Base-by-base conservation (phyloP, 1,140 invertebrate genomes). In the Anoplolepis gracilipes region DNA sequence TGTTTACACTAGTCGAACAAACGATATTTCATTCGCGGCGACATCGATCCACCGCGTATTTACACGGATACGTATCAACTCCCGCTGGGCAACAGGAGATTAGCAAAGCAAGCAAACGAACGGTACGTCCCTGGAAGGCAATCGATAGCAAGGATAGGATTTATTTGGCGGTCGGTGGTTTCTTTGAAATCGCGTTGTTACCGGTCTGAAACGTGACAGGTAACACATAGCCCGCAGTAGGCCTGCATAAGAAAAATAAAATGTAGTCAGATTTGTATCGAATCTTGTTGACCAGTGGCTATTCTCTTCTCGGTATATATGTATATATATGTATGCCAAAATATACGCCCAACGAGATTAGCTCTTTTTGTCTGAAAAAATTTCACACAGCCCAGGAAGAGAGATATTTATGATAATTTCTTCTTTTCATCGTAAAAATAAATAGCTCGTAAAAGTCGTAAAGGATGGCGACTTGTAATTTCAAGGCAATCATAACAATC, bases 61-160 rank as follows among this genome's bases (percentile, higher is more conserved):
- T 89, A 89, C 84, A 81, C 84, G 87, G 84, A 88, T 82, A 88
- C 55, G 76, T 85, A 88, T 30, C 87, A 85, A 88, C 87, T 89
- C 87, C 82, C 85, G 53, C 69, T 87, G 87, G 85, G 87, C 85
- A 82, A 89, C 69, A 33, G 76, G 55, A 87, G 87, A 89, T 88
- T 89, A 89, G 67, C 64, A 85, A 85, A 76, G 75, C 87, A 88
- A 85, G 87, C 82, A 69, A 49, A 79, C 36, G 87, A 76, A 81
- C 59, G 82, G 53, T 85, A 69, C 85, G 85, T 76, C 82, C 73
- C 75, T 30, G 19, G 82, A 53, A 65, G 87, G 82, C 82, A 85
- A 89, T 89, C 87, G 87, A 89, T 89, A 88, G 87, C 86, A 64
- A 81, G 87, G 67, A 67, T 76, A 84, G 70, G 28, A 88, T 88